Base-by-base conservation (phyloP, 1,140 invertebrate species). In the Cotesia glomerata region DNA sequence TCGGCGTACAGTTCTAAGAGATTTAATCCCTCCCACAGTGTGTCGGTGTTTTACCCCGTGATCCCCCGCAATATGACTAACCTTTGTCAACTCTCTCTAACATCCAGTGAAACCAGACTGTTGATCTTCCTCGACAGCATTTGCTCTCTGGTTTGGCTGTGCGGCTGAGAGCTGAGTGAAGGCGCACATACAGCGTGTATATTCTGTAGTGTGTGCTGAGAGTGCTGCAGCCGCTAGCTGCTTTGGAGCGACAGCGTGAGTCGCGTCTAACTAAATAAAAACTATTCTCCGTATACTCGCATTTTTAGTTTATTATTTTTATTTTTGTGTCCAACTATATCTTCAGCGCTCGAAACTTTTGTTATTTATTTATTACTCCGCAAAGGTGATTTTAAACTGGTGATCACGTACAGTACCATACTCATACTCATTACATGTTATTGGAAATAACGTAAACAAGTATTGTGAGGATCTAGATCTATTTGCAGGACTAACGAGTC, bases 1-100 rank as follows among this genome's bases (percentile, higher is more conserved):
- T 45, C 7, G 11, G 39, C 11, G 39, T 75, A 59, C 63, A 67
- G 67, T 74, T 67, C 58, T 70, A 54, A 74, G 73, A 75, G 74
- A 75, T 75, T 75, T 75, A 75, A 75, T 75, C 74, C 74, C 74
- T 75, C 74, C 74, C 71, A 73, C 74, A 54, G 63, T 58, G 64
- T 35, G 13, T 54, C 16, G 8, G 34, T 26, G 45, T 32, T 52
- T 65, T 14, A 14, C 63, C 13, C 13, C 52, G 52, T 54, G n/a
- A 54, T 18, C 56, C 56, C 18, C 56, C 39, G 39, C 39, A 45
- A 18, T 18, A 32, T 58, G 56, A 26, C 56, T 58, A 58, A 58
- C 9, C 9, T 18, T 26, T 58, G 14, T 58, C 16, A 58, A 9
- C 56, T 58, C 16, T 58, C 14, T 58, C 18, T 26, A 58, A 18